A percentile compares a stretch with the other conserved stretches of the same genome.
phyloP scores from a whole-genome alignment of 1,140 invertebrate genomes.

The Drosophila suzukii region DNA sequence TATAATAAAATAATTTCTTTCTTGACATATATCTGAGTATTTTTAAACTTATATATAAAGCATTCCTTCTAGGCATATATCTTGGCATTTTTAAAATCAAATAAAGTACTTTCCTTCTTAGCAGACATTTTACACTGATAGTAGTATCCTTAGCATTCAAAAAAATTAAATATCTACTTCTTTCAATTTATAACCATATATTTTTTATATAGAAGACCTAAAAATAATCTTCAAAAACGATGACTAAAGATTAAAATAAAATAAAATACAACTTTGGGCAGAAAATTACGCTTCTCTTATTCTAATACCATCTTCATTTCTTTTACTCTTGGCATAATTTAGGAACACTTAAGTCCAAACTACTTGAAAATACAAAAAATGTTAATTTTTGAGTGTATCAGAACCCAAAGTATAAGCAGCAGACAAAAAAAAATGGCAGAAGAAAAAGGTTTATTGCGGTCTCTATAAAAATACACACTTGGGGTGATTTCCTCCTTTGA shows the following conservation, averaged over 20 bases:
- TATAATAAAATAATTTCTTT: not conserved
- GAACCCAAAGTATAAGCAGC: constrained; percentile 26
- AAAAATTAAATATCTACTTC: too few species aligned
- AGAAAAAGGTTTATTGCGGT: constrained; percentile 83
- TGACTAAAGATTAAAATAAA: too few species aligned
- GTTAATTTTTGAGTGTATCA: constrained; percentile 21
- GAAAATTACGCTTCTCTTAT: too few species aligned
- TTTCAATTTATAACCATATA: too few species aligned
- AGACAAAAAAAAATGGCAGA: constrained; percentile 43
- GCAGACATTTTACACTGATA: too few species aligned
- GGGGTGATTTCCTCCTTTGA: constrained; percentile 79
- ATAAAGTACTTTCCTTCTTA: too few species aligned
- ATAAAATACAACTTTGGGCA: too few species aligned
- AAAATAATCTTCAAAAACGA: too few species aligned
- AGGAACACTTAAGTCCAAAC: not conserved
- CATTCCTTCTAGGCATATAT: not conserved
- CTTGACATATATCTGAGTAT: not conserved
- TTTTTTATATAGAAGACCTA: too few species aligned
- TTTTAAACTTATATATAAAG: not conserved
- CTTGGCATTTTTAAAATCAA: too few species aligned
- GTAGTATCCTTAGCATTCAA: too few species aligned
- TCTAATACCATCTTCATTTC: too few species aligned
- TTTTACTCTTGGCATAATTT: not conserved
- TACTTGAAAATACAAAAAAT: not conserved
- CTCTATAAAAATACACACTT: constrained; percentile 83